Percentiles rank a stretch among this genome's conserved stretches.
Conservation (phyloP, 2,888 invertebrate species). For the Dasypogon diadema region DNA sequence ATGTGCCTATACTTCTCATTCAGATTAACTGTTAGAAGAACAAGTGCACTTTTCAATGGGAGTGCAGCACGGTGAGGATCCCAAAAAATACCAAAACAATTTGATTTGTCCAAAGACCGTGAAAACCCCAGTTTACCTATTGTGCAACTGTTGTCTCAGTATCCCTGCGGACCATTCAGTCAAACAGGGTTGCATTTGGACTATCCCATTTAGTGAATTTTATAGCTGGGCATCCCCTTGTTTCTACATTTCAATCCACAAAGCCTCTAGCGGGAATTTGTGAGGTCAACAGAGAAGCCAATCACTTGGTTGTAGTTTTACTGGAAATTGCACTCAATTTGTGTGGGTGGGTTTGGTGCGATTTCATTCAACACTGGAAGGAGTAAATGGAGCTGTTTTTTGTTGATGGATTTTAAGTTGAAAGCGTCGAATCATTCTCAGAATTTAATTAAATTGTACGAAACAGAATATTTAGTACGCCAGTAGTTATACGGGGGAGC, state of each 20-base stretch:
- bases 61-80: not conserved
- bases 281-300: constrained; percentile 24
- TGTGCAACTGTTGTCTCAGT: not conserved
- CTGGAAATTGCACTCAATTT: constrained; percentile 35
- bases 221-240: constrained; percentile 34
- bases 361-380: no score
- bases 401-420: no score
- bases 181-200: constrained; percentile 1
- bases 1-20: not conserved
- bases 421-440: no score
- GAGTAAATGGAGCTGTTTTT: no score
- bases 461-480: no score
- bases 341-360: no score
- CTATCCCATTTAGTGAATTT: constrained; percentile 42
- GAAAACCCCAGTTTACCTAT: not conserved
- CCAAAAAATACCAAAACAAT: constrained; percentile 31
- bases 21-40: constrained; percentile 18
- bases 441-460: no score
- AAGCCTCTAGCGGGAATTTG: constrained; percentile 18
- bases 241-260: constrained; percentile 34
- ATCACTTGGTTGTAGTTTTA: constrained; percentile 29
- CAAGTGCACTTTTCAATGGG: constrained; percentile 19
- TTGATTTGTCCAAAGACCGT: constrained; percentile 37
- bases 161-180: constrained; percentile 23
- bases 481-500: no score